Percentiles rank a stretch among this genome's conserved stretches.
Conservation (phyloP, 2,888 invertebrate genomes). For the Argyresthia goedartella region DNA sequence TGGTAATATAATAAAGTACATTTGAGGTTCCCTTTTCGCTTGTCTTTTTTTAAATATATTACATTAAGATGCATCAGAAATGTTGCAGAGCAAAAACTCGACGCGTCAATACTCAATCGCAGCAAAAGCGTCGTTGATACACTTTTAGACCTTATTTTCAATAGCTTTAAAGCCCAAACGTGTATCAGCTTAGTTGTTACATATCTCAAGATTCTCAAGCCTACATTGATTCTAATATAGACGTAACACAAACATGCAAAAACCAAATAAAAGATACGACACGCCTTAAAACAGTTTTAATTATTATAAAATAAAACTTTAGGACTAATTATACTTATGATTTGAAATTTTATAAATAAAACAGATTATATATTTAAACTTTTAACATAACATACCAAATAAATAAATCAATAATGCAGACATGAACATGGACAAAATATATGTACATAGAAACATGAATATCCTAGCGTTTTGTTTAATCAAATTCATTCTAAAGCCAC, state of each 20-base stretch:
- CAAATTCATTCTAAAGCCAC: slow-evolving; percentile 49
- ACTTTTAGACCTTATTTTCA: too few relatives aligned
- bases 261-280: slow-evolving; percentile 11
- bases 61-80: too few relatives aligned
- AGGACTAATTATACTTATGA: not conserved
- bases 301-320: slow-evolving; percentile 6
- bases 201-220: too few relatives aligned
- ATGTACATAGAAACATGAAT: not conserved
- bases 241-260: slow-evolving; percentile 2
- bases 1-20: too few relatives aligned
- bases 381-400: slow-evolving; percentile 8
- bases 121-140: too few relatives aligned
- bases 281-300: slow-evolving; percentile 6
- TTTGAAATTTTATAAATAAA: not conserved
- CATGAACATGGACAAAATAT: slow-evolving; percentile 2
- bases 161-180: too few relatives aligned
- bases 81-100: too few relatives aligned
- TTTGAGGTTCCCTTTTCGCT: too few relatives aligned
- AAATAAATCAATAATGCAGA: slow-evolving; percentile 14
- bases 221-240: not conserved
- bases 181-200: too few relatives aligned
- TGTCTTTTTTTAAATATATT: too few relatives aligned
- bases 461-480: too few relatives aligned
- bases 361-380: not conserved
- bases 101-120: too few relatives aligned